These are phyloP conservation scores for Actinia tenebrosa DNA, from an alignment of 64 coral and sea anemone genomes.

Conservation along the genomic window DNA sequence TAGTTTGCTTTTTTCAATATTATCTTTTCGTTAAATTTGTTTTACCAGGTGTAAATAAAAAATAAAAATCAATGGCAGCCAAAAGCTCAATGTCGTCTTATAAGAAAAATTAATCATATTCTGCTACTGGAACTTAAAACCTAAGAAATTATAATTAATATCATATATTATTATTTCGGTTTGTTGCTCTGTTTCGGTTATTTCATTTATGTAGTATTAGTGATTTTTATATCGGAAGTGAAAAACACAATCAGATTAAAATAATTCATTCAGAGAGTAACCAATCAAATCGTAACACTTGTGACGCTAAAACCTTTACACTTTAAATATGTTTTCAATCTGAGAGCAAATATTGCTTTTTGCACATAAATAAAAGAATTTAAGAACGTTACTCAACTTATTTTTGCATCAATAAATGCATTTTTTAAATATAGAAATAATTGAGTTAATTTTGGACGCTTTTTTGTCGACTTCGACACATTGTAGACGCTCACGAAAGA, in stretches of 20 bases:
- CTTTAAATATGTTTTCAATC: not conserved
- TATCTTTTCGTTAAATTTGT: too few species aligned
- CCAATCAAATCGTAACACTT: conserved; percentile 6
- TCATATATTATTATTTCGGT: too few species aligned
- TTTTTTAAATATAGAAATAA: not conserved
- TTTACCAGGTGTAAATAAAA: too few species aligned
- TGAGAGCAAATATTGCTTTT: not conserved
- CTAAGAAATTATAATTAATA: too few species aligned
- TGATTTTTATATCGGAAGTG: not conserved
- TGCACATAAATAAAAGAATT: not conserved
- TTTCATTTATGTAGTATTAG: too few species aligned
- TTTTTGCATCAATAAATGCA: not conserved
- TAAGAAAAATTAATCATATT: too few species aligned
- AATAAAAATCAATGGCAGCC: too few species aligned
- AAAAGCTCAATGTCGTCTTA: too few species aligned
- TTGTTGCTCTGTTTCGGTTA: too few species aligned
- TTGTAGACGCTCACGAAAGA: too few species aligned
- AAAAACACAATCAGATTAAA: not conserved
- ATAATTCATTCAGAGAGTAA: conserved; percentile 12
- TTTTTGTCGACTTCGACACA: not conserved
- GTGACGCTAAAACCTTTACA: not conserved
- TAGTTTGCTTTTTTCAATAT: too few species aligned
- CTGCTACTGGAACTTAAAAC: too few species aligned
- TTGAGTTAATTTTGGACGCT: not conserved
- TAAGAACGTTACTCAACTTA: not conserved